Base-by-base conservation (phyloP, 2,113 vertebrate genomes). In the Sorex fumeus region DNA sequence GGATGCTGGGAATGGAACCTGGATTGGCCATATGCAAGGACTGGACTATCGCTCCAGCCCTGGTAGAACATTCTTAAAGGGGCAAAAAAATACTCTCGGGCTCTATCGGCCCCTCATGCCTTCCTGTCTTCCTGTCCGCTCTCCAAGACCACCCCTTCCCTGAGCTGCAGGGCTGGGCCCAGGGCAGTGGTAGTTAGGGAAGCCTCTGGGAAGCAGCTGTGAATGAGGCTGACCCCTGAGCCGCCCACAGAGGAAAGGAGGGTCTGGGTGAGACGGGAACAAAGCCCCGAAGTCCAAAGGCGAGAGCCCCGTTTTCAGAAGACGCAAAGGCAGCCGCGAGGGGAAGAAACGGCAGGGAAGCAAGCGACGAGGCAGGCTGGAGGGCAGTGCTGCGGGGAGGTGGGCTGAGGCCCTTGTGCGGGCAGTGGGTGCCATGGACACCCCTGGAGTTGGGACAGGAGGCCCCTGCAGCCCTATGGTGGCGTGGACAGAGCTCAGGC, bases 401-500 rank as follows among this genome's bases (percentile, higher is more conserved):
- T 9, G 47, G 47, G 47, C 47, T 50, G 47, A 50, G 47, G 47
- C 9, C 11, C 27, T 84, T n/a, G 19, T 3, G 3, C 43, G 50
- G 28, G 66, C 43, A 43, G 28, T 13, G 7, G 30, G 57, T 60
- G 57, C 57, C 57, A 60, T 4, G 2, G 28, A 53, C 18, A 27
- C 64, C 30, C 27, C 64, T 7, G 1, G 64, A 30, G 28, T 27
- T 3, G 18, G 21, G 64, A 62, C 64, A 66, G 25, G 70, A 16
- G 23, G 0, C 1, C 21, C 64, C 27, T 50, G 64, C 28, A 0
- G 47, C 27, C 0, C 0, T 50, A n/a, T 11, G 34, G 9, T 67
- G 25, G 50, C 0, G 4, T 1, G 23, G 12, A 36, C 8, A 6
- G 45, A 0, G 4, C 30, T 6, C 40, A 34, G 70, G 84, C 25